phyloP scores from a whole-genome alignment of 2,888 invertebrate genomes.

The Thereva nobilitata region DNA sequence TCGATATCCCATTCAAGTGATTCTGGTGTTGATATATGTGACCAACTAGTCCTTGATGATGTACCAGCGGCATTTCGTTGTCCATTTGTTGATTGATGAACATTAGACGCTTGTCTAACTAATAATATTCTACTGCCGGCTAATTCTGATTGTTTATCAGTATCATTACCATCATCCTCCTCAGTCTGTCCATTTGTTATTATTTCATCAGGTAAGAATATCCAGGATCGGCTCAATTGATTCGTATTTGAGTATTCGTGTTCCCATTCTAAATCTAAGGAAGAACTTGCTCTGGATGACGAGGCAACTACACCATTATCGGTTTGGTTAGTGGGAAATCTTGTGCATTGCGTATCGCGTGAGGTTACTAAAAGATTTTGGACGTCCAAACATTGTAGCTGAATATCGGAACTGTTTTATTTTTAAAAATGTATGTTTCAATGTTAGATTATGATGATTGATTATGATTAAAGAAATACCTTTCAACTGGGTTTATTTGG shows the following conservation, averaged over 20 bases:
- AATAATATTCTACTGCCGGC: neutral
- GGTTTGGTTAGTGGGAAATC: conserved; percentile 34
- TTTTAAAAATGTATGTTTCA: neutral
- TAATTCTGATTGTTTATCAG: conserved; percentile 13
- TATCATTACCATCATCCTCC: conserved; percentile 12
- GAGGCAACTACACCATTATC: conserved; percentile 48
- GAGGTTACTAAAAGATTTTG: conserved; percentile 58
- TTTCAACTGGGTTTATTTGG: conserved; percentile 34
- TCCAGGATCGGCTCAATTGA: conserved; percentile 34
- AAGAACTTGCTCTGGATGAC: conserved; percentile 67
- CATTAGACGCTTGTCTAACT: neutral
- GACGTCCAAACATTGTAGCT: conserved; percentile 66
- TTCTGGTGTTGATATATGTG: conserved; percentile 67
- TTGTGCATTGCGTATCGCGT: conserved; percentile 50
- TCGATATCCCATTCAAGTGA: conserved; percentile 73
- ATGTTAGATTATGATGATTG: neutral
- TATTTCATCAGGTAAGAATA: conserved; percentile 35
- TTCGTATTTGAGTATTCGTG: conserved; percentile 61
- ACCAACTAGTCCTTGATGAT: conserved; percentile 61
- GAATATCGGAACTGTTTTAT: conserved; percentile 59
- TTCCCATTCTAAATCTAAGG: conserved; percentile 73
- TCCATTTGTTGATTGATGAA: neutral
- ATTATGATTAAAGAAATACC: conserved; percentile 10
- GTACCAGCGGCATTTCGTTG: conserved; percentile 49
- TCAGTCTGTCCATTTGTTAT: conserved; percentile 31